Base-by-base conservation (phyloP, 2,113 vertebrate species). In the Paratilapia polleni region DNA sequence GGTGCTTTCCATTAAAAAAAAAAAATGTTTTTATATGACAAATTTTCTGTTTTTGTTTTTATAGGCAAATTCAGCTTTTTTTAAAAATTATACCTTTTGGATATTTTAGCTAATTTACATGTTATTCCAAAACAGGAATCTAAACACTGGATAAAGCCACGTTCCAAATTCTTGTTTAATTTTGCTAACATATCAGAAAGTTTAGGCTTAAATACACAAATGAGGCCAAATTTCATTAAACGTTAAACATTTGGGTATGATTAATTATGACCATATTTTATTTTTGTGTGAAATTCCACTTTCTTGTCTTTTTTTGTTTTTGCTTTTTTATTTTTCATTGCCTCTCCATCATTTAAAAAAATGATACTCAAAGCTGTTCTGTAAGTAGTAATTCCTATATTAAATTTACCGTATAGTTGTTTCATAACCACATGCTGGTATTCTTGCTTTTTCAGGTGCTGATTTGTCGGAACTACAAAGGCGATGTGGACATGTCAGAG, bases 391-490 rank as follows among this genome's bases (percentile, higher is more conserved):
- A 5, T 8, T 52, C 12, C 24, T 52, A 70, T 70, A 31, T 52
- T 70, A 52, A 70, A 43, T 13, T 61, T 31, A 14, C 3, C 58
- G 2, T 28, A 31, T 2, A 36, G 6, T 74, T 61, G 15, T 62
- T 36, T 38, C 5, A 41, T n/a, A 54, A 74, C 57, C 14, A 6
- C 3, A 2, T 79, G n/a, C 1, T 52, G 19, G 62, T 77, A 2
- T 63, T 22, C 22, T 28, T 22, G 3, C 34, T 15, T 5, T 38
- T 47, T 2, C 83, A 99, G 98, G 97, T 98, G 15, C 87, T 99
- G 89, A 98, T 99, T 89, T 97, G 97, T 91, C 97, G 98, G 17
- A 98, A 96, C 94, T 99, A 99, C 94, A 98, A 98, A 82, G 98
- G 98, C 0, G 97, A 99, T 1, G 97, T 98, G 87, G 94, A 97